Percentiles rank a stretch among this genome's conserved stretches.
phyloP scores from a whole-genome alignment of 2,113 vertebrate species.

The western clawed frog (Xenopus tropicalis) region DNA sequence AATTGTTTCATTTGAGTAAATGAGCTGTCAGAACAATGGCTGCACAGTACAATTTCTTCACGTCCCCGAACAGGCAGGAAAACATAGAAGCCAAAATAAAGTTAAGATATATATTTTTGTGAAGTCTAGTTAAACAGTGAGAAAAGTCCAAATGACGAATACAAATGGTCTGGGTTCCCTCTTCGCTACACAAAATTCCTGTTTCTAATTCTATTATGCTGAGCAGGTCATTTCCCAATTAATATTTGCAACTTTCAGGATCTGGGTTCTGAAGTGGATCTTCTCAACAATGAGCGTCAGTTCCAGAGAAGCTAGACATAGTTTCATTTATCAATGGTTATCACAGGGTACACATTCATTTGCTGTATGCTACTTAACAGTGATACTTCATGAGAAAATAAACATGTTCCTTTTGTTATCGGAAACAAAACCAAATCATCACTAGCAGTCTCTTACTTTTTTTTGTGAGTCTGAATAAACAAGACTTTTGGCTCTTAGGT shows the following conservation, averaged over 20 bases:
- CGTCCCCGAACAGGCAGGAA: slow-evolving; percentile 47
- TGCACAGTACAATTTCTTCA: slow-evolving; percentile 43
- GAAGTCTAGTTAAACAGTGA: slow-evolving; percentile 21
- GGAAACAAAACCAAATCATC: too few species aligned
- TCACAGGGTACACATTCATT: too few species aligned
- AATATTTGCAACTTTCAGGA: slow-evolving; percentile 4
- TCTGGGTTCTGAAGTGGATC: background rate
- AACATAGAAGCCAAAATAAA: slow-evolving; percentile 40
- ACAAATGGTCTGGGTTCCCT: slow-evolving; percentile 33
- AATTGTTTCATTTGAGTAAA: slow-evolving; percentile 50
- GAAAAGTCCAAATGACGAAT: slow-evolving; percentile 23
- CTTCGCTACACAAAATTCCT: slow-evolving; percentile 7
- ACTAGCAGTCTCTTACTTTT: too few species aligned
- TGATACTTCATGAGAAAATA: too few species aligned
- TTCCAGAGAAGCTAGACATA: too few species aligned
- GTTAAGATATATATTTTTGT: slow-evolving; percentile 8
- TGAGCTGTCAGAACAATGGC: slow-evolving; percentile 55
- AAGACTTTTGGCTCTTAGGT: too few species aligned
- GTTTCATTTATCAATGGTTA: too few species aligned
- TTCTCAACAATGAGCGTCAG: background rate
- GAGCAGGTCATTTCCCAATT: background rate
- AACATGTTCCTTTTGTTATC: too few species aligned
- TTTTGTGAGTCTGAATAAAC: too few species aligned
- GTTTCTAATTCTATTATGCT: slow-evolving; percentile 7
- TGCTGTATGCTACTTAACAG: too few species aligned